Evolutionary conservation across 1,140 invertebrate species (phyloP), one percentile per base, ranked within the genome.

Genomic region (Pachypeltis micranthus): DNA sequence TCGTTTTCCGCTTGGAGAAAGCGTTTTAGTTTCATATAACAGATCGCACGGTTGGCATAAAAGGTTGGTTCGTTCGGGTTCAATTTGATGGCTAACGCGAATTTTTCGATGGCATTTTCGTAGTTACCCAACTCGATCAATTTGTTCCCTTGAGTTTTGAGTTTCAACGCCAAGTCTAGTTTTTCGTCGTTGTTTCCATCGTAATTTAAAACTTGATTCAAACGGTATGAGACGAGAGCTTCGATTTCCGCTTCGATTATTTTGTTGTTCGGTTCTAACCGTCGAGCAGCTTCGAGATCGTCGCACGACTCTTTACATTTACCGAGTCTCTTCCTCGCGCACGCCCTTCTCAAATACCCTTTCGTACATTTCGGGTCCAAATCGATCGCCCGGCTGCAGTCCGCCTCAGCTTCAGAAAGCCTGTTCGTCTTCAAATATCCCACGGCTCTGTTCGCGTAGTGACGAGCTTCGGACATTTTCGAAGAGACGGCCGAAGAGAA

Each of bases 1-100:
- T n/a, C n/a, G n/a, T n/a, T n/a, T n/a, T n/a, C n/a, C n/a, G n/a
- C n/a, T n/a, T n/a, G n/a, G n/a, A n/a, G n/a, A n/a, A n/a, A n/a
- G n/a, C n/a, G n/a, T n/a, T n/a, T n/a, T n/a, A n/a, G n/a, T n/a
- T 93, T 94, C 12, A 95, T 76, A 67, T 88, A 83, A 67, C 91
- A 93, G 63, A 95, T 79, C 7, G 90, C 92, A 70, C 93, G 78
- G 76, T 96, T 96, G 7, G 90, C 88, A 71, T 83, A 90, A 70
- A 89, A 87, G 4, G 90, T 78, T 3, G 91, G 81, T 76, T 95
- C 91, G 63, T 83, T 78, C 7, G 85, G 80, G 71, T 89, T 87
- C 39, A 83, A 73, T 63, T 83, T 77, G 51, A 94, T 87, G 12
- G 91, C 91, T 69, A 83, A 74, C 24, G 81, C 86, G 70, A 96